Percentiles rank a stretch among this genome's conserved stretches.
Evolutionary conservation across 1,140 invertebrate species (phyloP).

Genomic region (Brachystomella parvula): DNA sequence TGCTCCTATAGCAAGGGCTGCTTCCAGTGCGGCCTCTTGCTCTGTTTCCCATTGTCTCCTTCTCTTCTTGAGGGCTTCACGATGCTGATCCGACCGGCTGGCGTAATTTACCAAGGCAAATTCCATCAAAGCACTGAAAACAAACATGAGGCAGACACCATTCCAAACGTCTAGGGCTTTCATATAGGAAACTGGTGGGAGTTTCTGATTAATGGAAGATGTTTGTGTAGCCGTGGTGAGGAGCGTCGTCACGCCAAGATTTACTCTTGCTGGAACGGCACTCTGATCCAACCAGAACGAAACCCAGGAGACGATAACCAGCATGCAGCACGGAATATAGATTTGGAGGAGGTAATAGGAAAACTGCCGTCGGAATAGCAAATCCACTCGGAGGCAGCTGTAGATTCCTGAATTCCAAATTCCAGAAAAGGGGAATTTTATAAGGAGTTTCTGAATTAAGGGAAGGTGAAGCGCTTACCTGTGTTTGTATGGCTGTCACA

Average conservation of each 20-base stretch:
- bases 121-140: constrained; percentile 50
- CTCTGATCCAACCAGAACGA: constrained; percentile 51
- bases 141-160: constrained; percentile 52
- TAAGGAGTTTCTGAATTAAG: constrained; percentile 45
- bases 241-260: constrained; percentile 52
- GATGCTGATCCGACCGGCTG: constrained; percentile 66
- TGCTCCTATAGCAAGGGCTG: constrained; percentile 5
- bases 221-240: constrained; percentile 53
- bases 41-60: constrained; percentile 42
- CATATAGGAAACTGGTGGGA: constrained; percentile 16
- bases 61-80: constrained; percentile 41
- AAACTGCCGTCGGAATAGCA: constrained; percentile 50
- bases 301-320: constrained; percentile 53
- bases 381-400: constrained; percentile 48
- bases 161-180: constrained; percentile 52
- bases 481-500: constrained; percentile 81
- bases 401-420: constrained; percentile 45
- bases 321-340: constrained; percentile 49
- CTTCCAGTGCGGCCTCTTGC: constrained; percentile 39
- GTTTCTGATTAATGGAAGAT: constrained; percentile 44
- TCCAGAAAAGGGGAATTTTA: not conserved
- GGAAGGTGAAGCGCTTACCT: constrained; percentile 45
- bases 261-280: constrained; percentile 49
- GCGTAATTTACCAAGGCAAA: constrained; percentile 68
- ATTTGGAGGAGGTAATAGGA: constrained; percentile 52